Base-by-base conservation (phyloP, 2,113 vertebrate species). In the Varanus salvator region DNA sequence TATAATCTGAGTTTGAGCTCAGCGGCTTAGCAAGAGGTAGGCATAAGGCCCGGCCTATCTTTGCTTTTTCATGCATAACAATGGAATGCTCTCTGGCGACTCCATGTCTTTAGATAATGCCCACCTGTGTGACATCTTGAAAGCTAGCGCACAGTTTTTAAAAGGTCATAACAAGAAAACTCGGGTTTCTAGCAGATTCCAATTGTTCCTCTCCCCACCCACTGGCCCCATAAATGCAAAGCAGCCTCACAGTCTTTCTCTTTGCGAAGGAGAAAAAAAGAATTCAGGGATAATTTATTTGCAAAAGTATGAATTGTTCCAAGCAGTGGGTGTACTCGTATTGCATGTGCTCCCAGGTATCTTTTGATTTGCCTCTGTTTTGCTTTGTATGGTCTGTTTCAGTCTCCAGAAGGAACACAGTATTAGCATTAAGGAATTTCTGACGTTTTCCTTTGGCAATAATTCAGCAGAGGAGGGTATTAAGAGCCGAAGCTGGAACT, bases 361-460 rank as follows among this genome's bases (percentile, higher is more conserved):
- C 52, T 29, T 69, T 52, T 80, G 52, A 52, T 80, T 87, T 15
- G 66, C 84, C 86, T 92, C 80, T 8, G 71, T 86, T 90, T 93
- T 87, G 29, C 81, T 77, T 69, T 71, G 83, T 82, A 15, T 83
- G 87, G 89, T 74, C 23, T 60, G 0, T 60, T 71, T 90, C 87
- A 74, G 68, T 31, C 68, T 91, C 3, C 57, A 83, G 64, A 21
- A 71, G 31, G 12, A 71, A 29, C 23, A 52, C 11, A 25, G 21
- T 34, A 31, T 60, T 23, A 66, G 21, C 34, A 3, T 76, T 66
- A 87, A 82, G 80, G 72, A 84, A 87, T 84, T 52, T 50, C 31
- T 78, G 74, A 90, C 64, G 54, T 85, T 91, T 94, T 93, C 86
- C 80, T 94, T 91, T 84, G 85, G 52, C 86, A 74, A 19, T 88